Conservation (phyloP, 2,888 invertebrate species). For the Ectobius pallidus region DNA sequence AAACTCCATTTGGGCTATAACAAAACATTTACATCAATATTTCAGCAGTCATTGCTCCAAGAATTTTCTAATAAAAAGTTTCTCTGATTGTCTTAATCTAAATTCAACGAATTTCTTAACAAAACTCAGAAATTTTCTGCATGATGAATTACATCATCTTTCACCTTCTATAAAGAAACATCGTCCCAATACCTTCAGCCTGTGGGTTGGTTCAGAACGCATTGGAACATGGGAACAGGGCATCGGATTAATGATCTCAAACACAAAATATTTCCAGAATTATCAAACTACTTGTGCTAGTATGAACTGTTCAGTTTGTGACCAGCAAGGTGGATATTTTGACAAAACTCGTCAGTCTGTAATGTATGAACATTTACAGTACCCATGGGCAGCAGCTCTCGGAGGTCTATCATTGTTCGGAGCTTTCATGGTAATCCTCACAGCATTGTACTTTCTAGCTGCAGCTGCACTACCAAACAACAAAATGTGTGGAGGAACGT, state of each 20-base stretch:
- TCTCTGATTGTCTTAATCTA: slow-evolving; percentile 4
- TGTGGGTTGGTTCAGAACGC: slow-evolving; percentile 26
- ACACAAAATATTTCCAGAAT: slow-evolving; percentile 1
- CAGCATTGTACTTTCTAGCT: slow-evolving; percentile 40
- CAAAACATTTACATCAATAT: slow-evolving; percentile 24
- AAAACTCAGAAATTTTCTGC: background rate
- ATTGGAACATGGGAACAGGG: slow-evolving; percentile 38
- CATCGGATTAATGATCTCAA: slow-evolving; percentile 18
- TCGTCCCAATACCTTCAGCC: slow-evolving; percentile 2
- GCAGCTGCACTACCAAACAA: slow-evolving; percentile 40
- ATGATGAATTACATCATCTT: slow-evolving; percentile 15
- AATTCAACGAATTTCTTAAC: background rate
- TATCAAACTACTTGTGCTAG: slow-evolving; percentile 10
- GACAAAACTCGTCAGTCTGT: background rate
- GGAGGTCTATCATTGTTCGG: slow-evolving; percentile 40
- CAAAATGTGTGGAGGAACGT: slow-evolving; percentile 40
- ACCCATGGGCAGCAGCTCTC: slow-evolving; percentile 36
- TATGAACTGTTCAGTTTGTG: slow-evolving; percentile 18
- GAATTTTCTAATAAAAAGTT: background rate
- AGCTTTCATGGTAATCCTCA: slow-evolving; percentile 39
- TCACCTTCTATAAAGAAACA: background rate
- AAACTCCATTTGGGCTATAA: slow-evolving; percentile 26
- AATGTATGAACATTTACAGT: slow-evolving; percentile 16
- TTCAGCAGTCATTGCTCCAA: slow-evolving; percentile 18
- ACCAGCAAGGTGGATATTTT: background rate